These are phyloP conservation scores for Calameuta idolon DNA, from an alignment of 2,888 invertebrate genomes.

Conservation along the genomic window DNA sequence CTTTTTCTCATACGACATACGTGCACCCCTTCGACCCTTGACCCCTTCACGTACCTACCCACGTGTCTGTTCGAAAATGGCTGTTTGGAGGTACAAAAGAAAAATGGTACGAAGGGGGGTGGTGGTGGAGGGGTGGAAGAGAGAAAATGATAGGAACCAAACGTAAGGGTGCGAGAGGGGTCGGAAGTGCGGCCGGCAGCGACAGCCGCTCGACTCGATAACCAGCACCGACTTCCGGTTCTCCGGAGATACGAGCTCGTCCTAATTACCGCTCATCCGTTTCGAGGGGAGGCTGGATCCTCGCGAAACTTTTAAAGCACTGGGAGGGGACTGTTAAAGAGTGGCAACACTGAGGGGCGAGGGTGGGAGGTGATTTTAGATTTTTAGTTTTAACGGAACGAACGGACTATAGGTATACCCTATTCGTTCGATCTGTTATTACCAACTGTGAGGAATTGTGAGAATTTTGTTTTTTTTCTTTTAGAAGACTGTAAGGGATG, in stretches of 20 bases:
- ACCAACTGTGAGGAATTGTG: background rate
- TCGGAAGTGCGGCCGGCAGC: conserved; percentile 36
- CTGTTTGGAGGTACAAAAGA: background rate
- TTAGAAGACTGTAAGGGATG: background rate
- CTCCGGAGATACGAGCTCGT: conserved; percentile 42
- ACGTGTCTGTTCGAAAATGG: background rate
- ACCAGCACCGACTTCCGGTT: conserved; percentile 44
- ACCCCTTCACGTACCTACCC: conserved; percentile 9
- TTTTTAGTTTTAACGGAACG: background rate
- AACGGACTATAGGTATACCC: background rate
- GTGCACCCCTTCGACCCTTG: background rate
- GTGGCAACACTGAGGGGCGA: conserved; percentile 12
- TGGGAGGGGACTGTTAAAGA: conserved; percentile 34
- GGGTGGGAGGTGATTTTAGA: background rate
- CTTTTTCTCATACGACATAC: background rate
- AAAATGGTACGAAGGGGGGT: background rate
- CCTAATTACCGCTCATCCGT: conserved; percentile 48
- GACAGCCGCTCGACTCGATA: conserved; percentile 41
- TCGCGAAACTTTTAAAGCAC: conserved; percentile 36
- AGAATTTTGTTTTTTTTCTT: background rate
- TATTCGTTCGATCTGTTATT: background rate
- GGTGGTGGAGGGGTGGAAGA: background rate
- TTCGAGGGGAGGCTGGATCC: conserved; percentile 26
- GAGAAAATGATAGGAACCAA: background rate
- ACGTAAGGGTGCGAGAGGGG: conserved; percentile 15